Conservation (phyloP, 35 echinoderm and acorn worm species). For the Apostichopus californicus region DNA sequence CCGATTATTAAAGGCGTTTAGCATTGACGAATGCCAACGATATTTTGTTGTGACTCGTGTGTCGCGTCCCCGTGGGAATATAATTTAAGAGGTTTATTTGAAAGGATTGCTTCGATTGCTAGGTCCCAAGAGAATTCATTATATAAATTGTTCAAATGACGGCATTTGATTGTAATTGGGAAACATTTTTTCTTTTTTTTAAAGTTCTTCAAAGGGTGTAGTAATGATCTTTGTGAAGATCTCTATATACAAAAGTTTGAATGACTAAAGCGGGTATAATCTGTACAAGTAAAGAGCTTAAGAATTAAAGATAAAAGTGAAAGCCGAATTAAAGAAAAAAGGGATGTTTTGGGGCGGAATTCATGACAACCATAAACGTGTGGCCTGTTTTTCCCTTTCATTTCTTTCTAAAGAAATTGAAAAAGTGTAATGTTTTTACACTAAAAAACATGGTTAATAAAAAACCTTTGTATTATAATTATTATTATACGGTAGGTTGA, state of each 20-base stretch:
- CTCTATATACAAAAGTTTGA: background rate
- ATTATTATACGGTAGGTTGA: too few species aligned
- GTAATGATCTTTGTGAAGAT: background rate
- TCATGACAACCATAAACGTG: too few species aligned
- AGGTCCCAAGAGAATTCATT: background rate
- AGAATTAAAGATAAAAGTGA: too few species aligned
- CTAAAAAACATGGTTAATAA: too few species aligned
- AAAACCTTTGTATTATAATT: too few species aligned
- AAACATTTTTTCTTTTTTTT: background rate
- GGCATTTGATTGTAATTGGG: background rate
- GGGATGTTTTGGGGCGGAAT: too few species aligned
- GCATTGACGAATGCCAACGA: background rate
- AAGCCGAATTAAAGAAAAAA: too few species aligned
- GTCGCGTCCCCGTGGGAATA: slow-evolving; percentile 17
- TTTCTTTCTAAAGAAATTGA: too few species aligned
- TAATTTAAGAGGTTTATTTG: slow-evolving; percentile 19
- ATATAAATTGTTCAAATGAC: background rate
- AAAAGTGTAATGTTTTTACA: too few species aligned
- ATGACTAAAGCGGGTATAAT: too few species aligned
- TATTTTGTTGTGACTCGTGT: background rate
- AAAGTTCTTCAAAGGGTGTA: background rate
- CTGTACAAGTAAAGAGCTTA: too few species aligned
- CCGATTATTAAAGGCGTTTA: slow-evolving; percentile 17
- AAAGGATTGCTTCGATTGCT: background rate
- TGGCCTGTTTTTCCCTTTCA: too few species aligned